These are phyloP conservation scores for Synanthedon formicaeformis DNA, from an alignment of 2,888 invertebrate genomes.

Conservation along the genomic window DNA sequence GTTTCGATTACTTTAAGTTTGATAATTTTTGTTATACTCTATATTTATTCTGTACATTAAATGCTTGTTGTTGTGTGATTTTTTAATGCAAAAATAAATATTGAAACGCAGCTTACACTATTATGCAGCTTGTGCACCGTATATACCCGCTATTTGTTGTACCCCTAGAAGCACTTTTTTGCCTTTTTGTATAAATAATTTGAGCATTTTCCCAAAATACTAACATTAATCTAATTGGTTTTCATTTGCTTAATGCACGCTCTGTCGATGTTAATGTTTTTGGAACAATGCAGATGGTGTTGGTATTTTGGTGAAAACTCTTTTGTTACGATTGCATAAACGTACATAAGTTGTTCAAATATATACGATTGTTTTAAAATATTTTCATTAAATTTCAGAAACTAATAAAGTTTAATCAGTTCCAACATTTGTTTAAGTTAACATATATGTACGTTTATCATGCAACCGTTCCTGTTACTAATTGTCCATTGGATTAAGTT, in stretches of 20 bases:
- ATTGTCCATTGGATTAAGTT: slow-evolving; percentile 53
- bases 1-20: too few species aligned
- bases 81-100: background rate
- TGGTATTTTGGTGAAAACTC: slow-evolving; percentile 67
- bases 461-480: slow-evolving; percentile 22
- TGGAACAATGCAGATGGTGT: slow-evolving; percentile 54
- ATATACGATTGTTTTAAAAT: background rate
- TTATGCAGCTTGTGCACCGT: slow-evolving; percentile 43
- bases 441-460: slow-evolving; percentile 46
- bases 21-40: too few species aligned
- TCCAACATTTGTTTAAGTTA: background rate
- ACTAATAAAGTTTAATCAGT: too few species aligned
- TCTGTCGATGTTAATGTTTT: slow-evolving; percentile 19
- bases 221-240: slow-evolving; percentile 50
- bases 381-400: background rate
- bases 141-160: slow-evolving; percentile 33
- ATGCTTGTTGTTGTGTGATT: background rate
- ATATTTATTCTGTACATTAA: too few species aligned
- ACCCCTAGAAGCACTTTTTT: slow-evolving; percentile 29
- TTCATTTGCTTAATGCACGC: slow-evolving; percentile 40
- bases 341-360: slow-evolving; percentile 26
- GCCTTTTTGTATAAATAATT: slow-evolving; percentile 22
- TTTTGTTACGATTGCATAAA: slow-evolving; percentile 37
- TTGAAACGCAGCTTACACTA: slow-evolving; percentile 32
- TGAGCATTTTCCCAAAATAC: slow-evolving; percentile 65